Evolutionary conservation across 2,113 vertebrate species (phyloP), one percentile per base, ranked within the genome.

Genomic region (Marmota flaviventris): DNA sequence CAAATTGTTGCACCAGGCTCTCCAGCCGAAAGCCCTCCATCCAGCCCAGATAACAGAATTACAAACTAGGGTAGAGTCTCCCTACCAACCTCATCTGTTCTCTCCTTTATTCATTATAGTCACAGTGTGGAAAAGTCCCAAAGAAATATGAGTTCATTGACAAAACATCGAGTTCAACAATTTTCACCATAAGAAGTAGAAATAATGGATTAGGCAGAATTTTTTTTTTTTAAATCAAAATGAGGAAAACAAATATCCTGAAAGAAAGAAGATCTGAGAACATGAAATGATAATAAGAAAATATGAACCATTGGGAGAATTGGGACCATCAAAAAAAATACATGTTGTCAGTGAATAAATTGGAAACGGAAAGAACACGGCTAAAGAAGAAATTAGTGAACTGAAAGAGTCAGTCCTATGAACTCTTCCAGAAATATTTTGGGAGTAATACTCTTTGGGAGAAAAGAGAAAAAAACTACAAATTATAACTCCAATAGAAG

Each of bases 301-400:
- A 73, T 86, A 34, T 95, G 75, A 90, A 27, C 17, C 3, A 29
- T 82, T 82, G 87, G 32, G 37, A 61, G 8, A 85, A 67, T 72
- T 56, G 3, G 14, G 48, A 76, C 5, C 65, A 16, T 69, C 65
- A 73, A n/a, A 73, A n/a, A 73, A 69, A 48, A 67, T 69, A 85
- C 4, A n/a, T n/a, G 2, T 56, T 70, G 34, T 84, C 24, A n/a
- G 1, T 9, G 39, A 63, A n/a, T 75, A 76, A 75, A 58, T n/a
- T 32, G 16, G 63, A 72, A 27, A 45, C 67, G 72, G 81, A 67
- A 56, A 56, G 37, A 77, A 85, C 32, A 72, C 32, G 77, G 81
- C 72, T 81, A 16, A 73, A 87, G 92, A 93, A 82, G 76, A 88
- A 87, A 85, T 93, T 45, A 87, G 61, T 73, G 85, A 96, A 67